Evolutionary conservation across 2,113 vertebrate species (phyloP), one percentile per base, ranked within the genome.

Genomic region (Okapia johnstoni): DNA sequence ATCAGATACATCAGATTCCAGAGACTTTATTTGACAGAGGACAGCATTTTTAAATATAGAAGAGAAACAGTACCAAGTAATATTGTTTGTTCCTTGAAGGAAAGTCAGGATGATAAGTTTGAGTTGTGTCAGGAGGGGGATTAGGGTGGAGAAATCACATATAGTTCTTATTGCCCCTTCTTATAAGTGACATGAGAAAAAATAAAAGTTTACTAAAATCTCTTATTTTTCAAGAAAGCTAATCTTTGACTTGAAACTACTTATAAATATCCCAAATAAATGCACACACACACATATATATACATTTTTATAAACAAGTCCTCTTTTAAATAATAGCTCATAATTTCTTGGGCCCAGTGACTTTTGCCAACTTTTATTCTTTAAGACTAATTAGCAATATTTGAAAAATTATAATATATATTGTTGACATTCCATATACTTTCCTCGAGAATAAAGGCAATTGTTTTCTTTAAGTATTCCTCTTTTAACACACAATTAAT

Each of bases 191-290:
- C n/a, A 79, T 50, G 30, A 94, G 79, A 92, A 25, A 90, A 96
- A 96, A 58, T 66, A 86, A 92, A 92, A 43, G 19, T 66, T 58
- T 92, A 79, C 33, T 85, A 28, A 85, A 92, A 85, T 63, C 23
- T 94, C 33, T 85, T 30, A 81, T 46, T 94, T 93, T 87, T 93
- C 50, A 87, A 80, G 57, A 90, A 97, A 87, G 48, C 6, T 81
- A 16, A 57, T 77, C 33, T 90, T 97, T 90, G 46, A 86, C 60
- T 85, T 83, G 30, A 96, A 70, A 90, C 91, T 23, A 96, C 26
- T 85, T 93, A 4, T 48, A 94, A 94, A 93, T 76, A 81, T 25
- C 30, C 19, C 26, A 90, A 94, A 79, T 97, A 90, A 94, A 73
- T 23, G 10, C 36, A 73, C 36, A 73, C 16, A 94, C 3, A 90